phyloP scores from a whole-genome alignment of 2,797 vertebrate genomes.

The Naso thynnoides region DNA sequence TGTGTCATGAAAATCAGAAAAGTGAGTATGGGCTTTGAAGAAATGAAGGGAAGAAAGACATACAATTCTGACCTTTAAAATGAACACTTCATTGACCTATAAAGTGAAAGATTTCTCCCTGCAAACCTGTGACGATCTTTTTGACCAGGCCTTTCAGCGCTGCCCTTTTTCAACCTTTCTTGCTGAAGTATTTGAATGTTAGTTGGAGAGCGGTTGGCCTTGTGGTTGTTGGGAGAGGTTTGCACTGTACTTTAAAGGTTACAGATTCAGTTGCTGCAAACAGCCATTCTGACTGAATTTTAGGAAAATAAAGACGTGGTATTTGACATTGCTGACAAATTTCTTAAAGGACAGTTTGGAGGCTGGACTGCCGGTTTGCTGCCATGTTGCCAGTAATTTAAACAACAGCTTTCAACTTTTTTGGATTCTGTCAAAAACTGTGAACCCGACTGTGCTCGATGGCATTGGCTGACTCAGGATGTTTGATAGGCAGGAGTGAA shows the following conservation, averaged over 20 bases:
- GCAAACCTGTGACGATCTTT: conserved; percentile 60
- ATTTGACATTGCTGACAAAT: conserved; percentile 13
- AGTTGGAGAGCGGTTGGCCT: conserved; percentile 25
- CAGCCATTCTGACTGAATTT: background rate
- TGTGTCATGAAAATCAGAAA: conserved; percentile 28
- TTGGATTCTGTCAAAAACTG: background rate
- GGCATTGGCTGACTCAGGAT: too few species aligned
- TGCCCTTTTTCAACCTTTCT: conserved; percentile 71
- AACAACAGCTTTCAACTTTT: background rate
- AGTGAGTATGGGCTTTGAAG: conserved; percentile 20
- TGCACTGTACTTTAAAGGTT: conserved; percentile 27
- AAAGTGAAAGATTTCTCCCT: conserved; percentile 46
- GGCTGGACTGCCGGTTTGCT: background rate
- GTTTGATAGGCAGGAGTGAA: too few species aligned
- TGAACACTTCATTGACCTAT: conserved; percentile 69
- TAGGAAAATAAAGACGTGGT: background rate
- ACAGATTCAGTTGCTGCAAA: conserved; percentile 23
- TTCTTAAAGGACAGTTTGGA: background rate
- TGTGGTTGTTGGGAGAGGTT: conserved; percentile 13
- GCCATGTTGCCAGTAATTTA: background rate
- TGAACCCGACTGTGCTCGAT: too few species aligned
- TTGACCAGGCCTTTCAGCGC: conserved; percentile 44
- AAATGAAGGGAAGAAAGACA: conserved; percentile 17
- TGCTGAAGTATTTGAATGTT: conserved; percentile 46
- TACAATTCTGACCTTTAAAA: conserved; percentile 68